Evolutionary conservation across 2,113 vertebrate genomes (phyloP).

Genomic region (Zosterops lateralis): DNA sequence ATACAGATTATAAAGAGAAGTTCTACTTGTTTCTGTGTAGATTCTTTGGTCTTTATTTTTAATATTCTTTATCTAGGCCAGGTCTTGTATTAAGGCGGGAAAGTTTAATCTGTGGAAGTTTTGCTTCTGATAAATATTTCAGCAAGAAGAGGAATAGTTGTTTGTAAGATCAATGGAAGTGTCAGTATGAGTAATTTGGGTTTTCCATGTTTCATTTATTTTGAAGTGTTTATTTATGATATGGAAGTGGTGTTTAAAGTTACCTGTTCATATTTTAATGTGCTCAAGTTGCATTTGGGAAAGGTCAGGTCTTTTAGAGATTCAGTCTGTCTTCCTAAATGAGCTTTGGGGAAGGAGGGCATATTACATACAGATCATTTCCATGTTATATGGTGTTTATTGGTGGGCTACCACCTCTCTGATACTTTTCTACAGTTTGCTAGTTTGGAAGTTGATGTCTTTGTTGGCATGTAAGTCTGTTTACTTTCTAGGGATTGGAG

Average conservation of each 20-base stretch:
- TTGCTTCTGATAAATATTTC: not conserved
- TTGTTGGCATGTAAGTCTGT: not conserved
- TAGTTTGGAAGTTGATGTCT: fast-evolving
- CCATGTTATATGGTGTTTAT: not conserved
- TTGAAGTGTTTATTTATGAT: not conserved
- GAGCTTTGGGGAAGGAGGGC: not conserved
- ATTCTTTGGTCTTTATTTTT: not conserved
- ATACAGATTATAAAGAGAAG: not conserved
- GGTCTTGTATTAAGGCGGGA: not conserved
- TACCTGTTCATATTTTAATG: not conserved
- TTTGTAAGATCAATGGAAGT: not conserved
- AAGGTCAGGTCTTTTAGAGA: not conserved
- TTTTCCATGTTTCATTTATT: not conserved
- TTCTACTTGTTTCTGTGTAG: not conserved
- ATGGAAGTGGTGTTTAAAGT: not conserved
- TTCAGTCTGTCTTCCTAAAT: not conserved
- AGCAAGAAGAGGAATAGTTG: not conserved
- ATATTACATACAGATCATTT: not conserved
- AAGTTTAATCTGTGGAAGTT: not conserved
- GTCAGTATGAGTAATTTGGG: not conserved
- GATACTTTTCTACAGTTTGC: not conserved
- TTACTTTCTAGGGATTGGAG: not conserved
- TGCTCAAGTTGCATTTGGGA: not conserved
- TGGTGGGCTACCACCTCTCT: not conserved
- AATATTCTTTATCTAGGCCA: not conserved